Conservation (phyloP, 2,888 invertebrate genomes). For the Drosophila maculinotata region DNA sequence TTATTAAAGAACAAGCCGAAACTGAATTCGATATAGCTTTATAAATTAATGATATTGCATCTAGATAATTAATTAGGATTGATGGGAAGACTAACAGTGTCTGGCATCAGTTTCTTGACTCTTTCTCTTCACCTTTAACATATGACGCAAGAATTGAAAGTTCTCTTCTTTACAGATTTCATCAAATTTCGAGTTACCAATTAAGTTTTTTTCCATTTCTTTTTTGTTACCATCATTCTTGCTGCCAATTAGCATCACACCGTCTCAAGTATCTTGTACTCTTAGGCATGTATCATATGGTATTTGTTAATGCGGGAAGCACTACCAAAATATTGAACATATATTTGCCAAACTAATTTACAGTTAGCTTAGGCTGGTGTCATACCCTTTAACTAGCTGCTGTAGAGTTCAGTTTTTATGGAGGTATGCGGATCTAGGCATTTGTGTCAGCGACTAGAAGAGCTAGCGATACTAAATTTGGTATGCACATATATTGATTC, state of each 20-base stretch:
- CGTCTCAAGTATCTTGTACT: background rate
- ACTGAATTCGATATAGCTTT: background rate
- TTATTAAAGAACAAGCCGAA: background rate
- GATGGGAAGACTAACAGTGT: background rate
- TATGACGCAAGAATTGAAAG: conserved; percentile 18
- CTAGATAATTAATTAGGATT: background rate
- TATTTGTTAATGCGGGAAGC: conserved; percentile 6
- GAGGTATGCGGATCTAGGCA: too few relatives aligned
- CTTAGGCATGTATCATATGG: background rate
- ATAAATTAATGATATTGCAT: too few relatives aligned
- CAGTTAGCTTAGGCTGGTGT: conserved; percentile 3
- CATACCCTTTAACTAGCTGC: conserved; percentile 12
- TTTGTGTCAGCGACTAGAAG: too few relatives aligned
- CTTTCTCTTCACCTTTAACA: too few relatives aligned
- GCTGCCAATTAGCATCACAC: conserved; percentile 38
- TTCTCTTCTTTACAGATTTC: background rate
- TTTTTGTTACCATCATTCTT: conserved; percentile 15
- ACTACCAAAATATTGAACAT: conserved; percentile 8
- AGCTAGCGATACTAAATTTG: too few relatives aligned
- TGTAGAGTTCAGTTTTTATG: too few relatives aligned
- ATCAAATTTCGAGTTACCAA: conserved; percentile 3
- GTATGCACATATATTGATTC: too few relatives aligned
- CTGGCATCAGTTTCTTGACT: too few relatives aligned
- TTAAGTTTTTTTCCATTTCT: background rate
- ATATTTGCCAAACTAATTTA: conserved; percentile 32